Conservation (phyloP, 2,888 invertebrate genomes). For the Esperia sulphurella region DNA sequence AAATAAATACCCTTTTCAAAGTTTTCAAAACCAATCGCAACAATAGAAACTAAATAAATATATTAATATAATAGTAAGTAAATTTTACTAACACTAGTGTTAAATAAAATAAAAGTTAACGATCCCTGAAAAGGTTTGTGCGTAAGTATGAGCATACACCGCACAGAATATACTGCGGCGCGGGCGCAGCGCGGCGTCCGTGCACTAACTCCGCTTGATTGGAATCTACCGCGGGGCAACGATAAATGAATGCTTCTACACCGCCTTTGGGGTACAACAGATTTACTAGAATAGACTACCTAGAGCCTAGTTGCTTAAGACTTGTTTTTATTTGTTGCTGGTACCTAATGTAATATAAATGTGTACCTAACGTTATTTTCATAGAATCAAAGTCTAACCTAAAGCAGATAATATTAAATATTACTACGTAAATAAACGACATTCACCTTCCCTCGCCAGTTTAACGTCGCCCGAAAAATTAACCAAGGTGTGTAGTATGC, state of each 20-base stretch:
- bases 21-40: neutral
- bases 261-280: conserved; percentile 2
- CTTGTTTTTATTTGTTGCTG: neutral
- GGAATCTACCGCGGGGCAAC: conserved; percentile 59
- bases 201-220: conserved; percentile 59
- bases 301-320: neutral
- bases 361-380: no score
- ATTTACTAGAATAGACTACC: neutral
- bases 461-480: no score
- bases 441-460: no score
- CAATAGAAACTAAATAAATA: neutral
- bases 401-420: no score
- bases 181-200: conserved; percentile 26
- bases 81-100: no score
- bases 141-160: conserved; percentile 44
- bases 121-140: conserved; percentile 43
- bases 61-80: no score
- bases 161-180: conserved; percentile 48
- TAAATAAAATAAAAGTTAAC: conserved; percentile 25
- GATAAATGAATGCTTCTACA: conserved; percentile 28
- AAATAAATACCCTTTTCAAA: no score
- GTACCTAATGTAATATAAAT: no score
- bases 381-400: no score
- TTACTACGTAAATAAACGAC: no score
- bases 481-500: no score